Evolutionary conservation across 2,888 invertebrate species (phyloP), one percentile per base, ranked within the genome.

Genomic region (Bugula neritina): DNA sequence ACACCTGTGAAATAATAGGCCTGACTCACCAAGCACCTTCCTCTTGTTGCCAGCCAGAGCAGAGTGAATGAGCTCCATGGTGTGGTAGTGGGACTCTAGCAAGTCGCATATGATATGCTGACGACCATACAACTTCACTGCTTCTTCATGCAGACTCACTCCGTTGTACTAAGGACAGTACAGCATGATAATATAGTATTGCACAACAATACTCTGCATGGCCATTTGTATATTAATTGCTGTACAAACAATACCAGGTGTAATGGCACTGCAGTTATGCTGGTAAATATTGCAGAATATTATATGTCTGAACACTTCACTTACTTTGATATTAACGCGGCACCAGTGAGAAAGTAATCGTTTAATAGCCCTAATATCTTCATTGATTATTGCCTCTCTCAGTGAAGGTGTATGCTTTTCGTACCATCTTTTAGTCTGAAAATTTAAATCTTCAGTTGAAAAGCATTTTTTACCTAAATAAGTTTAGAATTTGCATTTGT

Each of bases 291-390:
- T n/a, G n/a, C n/a, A n/a, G n/a, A n/a, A n/a, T n/a, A n/a, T n/a
- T n/a, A n/a, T n/a, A n/a, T n/a, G n/a, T n/a, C n/a, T n/a, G n/a
- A n/a, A n/a, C n/a, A n/a, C n/a, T n/a, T n/a, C 23, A 57, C 57
- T 63, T 2, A 63, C 63, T 31, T 63, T 63, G 63, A 63, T 31
- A 63, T 63, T 63, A 2, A 31, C 63, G 27, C 63, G 27, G 63
- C 63, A 63, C 63, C 63, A 63, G 31, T 63, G 63, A 31, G 63
- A 63, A 2, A 63, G 63, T 3, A 63, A 31, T 3, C 63, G 27
- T 63, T 63, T 63, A 31, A 63, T 63, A 3, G 63, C n/a, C 31
- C 63, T 63, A 13, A 63, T 63, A n/a, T 63, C 63, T n/a, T 63
- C 63, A 63, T 63, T 63, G 13, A 13, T 5, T 13, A 63, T 27